Conservation (phyloP, 2,888 invertebrate species). For the Tachina fera region DNA sequence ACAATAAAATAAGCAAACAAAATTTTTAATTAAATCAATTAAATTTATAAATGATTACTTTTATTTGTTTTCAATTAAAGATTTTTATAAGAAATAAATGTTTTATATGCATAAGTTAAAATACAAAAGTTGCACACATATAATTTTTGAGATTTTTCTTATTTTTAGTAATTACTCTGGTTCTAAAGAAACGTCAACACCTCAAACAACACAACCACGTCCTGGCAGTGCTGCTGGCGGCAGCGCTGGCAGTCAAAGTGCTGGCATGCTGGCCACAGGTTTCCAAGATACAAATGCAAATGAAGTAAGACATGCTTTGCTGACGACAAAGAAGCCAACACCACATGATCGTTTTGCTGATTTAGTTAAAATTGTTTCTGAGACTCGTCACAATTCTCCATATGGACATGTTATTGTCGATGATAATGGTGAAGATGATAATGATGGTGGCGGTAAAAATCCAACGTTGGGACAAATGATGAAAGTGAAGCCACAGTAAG, state of each 20-base stretch:
- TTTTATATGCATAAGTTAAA: neutral
- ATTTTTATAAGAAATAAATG: no score
- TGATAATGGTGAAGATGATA: slow-evolving; percentile 82
- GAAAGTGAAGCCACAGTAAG: slow-evolving; percentile 83
- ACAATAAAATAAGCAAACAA: no score
- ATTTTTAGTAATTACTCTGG: slow-evolving; percentile 81
- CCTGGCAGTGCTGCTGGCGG: slow-evolving; percentile 73
- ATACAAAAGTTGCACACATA: slow-evolving; percentile 16
- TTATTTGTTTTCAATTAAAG: no score
- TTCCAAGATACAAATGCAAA: slow-evolving; percentile 74
- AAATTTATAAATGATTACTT: no score
- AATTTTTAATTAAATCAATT: no score
- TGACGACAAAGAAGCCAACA: slow-evolving; percentile 78
- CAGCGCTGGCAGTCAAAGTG: slow-evolving; percentile 76
- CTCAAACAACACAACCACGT: slow-evolving; percentile 76
- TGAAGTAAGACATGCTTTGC: slow-evolving; percentile 72
- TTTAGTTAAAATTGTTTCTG: slow-evolving; percentile 76
- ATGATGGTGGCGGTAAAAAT: slow-evolving; percentile 85
- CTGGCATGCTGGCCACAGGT: slow-evolving; percentile 73
- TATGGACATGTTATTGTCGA: slow-evolving; percentile 82
- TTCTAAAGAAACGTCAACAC: slow-evolving; percentile 82
- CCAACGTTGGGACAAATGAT: slow-evolving; percentile 89
- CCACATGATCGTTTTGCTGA: slow-evolving; percentile 82
- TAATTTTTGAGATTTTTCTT: neutral
- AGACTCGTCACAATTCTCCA: slow-evolving; percentile 74